phyloP scores from a whole-genome alignment of 2,113 vertebrate species.

The Heterocephalus glaber region DNA sequence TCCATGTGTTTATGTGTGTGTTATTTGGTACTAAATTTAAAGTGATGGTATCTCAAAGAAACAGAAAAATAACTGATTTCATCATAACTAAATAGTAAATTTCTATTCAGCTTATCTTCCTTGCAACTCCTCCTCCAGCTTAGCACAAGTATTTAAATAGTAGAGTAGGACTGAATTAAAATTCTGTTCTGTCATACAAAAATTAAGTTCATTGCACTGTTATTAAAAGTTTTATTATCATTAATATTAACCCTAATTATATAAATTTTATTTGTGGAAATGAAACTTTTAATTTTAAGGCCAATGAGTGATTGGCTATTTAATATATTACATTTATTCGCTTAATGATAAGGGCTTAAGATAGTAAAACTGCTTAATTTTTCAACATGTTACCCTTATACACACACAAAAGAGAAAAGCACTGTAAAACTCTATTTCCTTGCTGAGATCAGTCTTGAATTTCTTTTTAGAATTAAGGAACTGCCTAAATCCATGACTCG shows the following conservation, averaged over 20 bases:
- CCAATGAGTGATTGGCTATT: not conserved
- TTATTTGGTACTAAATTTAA: not conserved
- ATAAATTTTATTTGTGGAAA: not conserved
- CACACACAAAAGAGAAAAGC: not conserved
- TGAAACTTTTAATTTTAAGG: not conserved
- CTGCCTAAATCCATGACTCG: not conserved
- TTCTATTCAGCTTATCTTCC: conserved; percentile 18
- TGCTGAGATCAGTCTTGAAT: not conserved
- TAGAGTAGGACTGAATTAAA: not conserved
- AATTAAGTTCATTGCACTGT: not conserved
- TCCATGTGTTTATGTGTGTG: not conserved
- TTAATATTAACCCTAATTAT: not conserved
- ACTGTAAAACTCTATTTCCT: not conserved
- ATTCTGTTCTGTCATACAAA: not conserved
- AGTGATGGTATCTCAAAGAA: not conserved
- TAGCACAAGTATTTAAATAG: not conserved
- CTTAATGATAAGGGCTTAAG: not conserved
- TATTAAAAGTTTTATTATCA: not conserved
- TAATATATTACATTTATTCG: conserved; percentile 1
- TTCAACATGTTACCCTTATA: not conserved
- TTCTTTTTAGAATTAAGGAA: not conserved
- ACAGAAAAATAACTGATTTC: not conserved
- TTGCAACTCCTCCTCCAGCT: not conserved
- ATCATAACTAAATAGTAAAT: not conserved
- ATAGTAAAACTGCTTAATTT: not conserved